A percentile compares a stretch with the other conserved stretches of the same genome.
Evolutionary conservation across 2,113 vertebrate species (phyloP).

Genomic region (Pluvialis apricaria): DNA sequence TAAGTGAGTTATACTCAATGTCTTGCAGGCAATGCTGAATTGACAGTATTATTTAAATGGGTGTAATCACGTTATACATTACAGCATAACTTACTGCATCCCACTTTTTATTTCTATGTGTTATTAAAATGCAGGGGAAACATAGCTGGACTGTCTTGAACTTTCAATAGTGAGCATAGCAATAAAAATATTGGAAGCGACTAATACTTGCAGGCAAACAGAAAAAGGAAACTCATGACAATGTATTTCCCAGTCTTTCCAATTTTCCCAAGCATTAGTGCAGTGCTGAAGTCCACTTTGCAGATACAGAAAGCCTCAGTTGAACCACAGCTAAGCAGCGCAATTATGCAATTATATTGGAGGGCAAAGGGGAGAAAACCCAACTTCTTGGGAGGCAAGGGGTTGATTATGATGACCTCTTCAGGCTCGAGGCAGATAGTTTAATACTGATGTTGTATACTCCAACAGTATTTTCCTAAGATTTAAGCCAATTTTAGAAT

Average conservation of each 20-base stretch:
- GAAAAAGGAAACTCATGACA: neutral
- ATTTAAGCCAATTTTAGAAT: neutral
- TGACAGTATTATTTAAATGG: neutral
- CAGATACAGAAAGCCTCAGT: neutral
- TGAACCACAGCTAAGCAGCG: neutral
- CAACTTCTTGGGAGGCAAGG: neutral
- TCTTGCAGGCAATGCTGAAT: neutral
- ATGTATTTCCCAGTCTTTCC: neutral
- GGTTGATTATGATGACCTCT: neutral
- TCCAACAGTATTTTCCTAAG: neutral
- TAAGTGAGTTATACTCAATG: neutral
- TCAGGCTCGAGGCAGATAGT: neutral
- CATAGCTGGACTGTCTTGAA: neutral
- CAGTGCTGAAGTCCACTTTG: neutral
- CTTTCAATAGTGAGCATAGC: neutral
- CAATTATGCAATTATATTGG: neutral
- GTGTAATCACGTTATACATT: neutral
- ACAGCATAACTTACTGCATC: neutral
- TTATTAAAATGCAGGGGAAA: neutral
- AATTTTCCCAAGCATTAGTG: neutral
- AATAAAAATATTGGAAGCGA: fast-evolving
- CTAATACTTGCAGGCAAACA: neutral
- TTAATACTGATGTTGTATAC: neutral
- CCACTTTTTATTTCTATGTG: neutral
- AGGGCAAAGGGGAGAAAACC: neutral